Evolutionary conservation across 2,113 vertebrate genomes (phyloP).

Genomic region (Engraulis encrasicolus): DNA sequence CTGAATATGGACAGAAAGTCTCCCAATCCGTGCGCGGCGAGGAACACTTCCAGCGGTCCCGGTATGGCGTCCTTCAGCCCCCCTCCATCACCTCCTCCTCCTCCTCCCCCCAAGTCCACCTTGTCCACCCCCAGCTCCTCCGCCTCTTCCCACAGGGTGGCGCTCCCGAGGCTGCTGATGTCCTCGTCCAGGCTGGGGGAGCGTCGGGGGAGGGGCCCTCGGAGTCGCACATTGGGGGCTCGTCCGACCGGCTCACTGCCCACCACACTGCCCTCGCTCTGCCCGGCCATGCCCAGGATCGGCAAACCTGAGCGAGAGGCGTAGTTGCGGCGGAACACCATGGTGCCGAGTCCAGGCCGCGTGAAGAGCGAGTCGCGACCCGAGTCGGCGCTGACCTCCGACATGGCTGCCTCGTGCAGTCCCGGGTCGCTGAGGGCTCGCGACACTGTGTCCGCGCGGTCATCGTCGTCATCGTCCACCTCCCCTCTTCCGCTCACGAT

Average conservation of each 20-base stretch:
- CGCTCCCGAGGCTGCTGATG: slow-evolving; percentile 81
- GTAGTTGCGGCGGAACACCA: slow-evolving; percentile 95
- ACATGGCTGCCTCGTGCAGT: slow-evolving; percentile 82
- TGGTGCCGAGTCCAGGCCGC: slow-evolving; percentile 91
- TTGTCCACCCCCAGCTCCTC: slow-evolving; percentile 80
- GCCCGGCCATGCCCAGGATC: slow-evolving; percentile 68
- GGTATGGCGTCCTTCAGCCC: slow-evolving; percentile 75
- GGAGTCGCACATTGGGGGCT: slow-evolving; percentile 52
- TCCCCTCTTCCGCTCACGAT: slow-evolving; percentile 66
- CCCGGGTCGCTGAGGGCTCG: slow-evolving; percentile 91
- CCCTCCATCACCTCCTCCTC: no score
- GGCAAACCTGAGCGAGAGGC: slow-evolving; percentile 85
- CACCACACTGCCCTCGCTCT: slow-evolving; percentile 62
- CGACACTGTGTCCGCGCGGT: slow-evolving; percentile 81
- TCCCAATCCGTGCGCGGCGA: slow-evolving; percentile 87
- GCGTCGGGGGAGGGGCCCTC: slow-evolving; percentile 68
- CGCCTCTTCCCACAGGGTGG: slow-evolving; percentile 81
- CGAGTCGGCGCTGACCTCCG: slow-evolving; percentile 93
- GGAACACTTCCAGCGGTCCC: slow-evolving; percentile 89
- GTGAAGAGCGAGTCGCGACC: slow-evolving; percentile 94
- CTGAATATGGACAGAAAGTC: slow-evolving; percentile 86
- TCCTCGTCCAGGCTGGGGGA: slow-evolving; percentile 83
- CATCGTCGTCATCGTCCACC: slow-evolving; percentile 12
- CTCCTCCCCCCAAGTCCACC: slow-evolving; percentile 26
- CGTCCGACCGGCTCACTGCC: slow-evolving; percentile 50